Percentiles rank a stretch among this genome's conserved stretches.
Conservation (phyloP, 2,113 vertebrate species). For the Myiagra hebetior region DNA sequence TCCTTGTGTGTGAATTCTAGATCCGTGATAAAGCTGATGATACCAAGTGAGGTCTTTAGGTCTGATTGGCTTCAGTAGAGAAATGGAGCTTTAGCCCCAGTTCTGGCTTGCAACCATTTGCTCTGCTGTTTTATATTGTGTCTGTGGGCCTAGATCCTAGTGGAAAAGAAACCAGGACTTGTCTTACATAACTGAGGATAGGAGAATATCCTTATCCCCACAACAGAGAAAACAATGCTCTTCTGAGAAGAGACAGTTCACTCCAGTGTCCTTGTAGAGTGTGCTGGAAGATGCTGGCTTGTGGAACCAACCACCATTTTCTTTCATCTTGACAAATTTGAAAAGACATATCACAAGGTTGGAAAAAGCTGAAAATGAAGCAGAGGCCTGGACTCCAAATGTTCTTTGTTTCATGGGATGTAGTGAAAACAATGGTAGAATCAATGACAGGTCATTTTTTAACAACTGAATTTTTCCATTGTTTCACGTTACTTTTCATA, state of each 20-base stretch:
- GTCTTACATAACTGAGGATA: neutral
- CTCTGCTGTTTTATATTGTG: neutral
- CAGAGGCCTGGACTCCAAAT: neutral
- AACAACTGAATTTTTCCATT: neutral
- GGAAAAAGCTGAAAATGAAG: slow-evolving; percentile 17
- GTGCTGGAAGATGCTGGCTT: neutral
- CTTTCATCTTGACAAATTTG: neutral
- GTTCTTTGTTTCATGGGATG: neutral
- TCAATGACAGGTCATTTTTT: slow-evolving; percentile 24
- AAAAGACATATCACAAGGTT: neutral
- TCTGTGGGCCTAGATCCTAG: neutral
- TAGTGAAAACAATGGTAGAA: slow-evolving; percentile 16
- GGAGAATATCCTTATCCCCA: neutral
- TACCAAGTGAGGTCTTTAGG: neutral
- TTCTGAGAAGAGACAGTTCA: neutral
- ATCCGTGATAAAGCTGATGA: neutral
- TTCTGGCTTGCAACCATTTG: neutral
- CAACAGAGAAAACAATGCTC: neutral
- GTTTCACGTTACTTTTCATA: slow-evolving; percentile 34
- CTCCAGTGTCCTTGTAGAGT: neutral
- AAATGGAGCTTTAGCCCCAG: neutral
- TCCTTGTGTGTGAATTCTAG: neutral
- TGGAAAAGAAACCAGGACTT: neutral
- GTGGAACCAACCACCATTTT: neutral
- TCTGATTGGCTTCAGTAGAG: neutral